A percentile compares a stretch with the other conserved stretches of the same genome.
These are phyloP conservation scores for Scolanthus callimorphus DNA, from an alignment of 92 coral and sea anemone species.

Conservation along the genomic window DNA sequence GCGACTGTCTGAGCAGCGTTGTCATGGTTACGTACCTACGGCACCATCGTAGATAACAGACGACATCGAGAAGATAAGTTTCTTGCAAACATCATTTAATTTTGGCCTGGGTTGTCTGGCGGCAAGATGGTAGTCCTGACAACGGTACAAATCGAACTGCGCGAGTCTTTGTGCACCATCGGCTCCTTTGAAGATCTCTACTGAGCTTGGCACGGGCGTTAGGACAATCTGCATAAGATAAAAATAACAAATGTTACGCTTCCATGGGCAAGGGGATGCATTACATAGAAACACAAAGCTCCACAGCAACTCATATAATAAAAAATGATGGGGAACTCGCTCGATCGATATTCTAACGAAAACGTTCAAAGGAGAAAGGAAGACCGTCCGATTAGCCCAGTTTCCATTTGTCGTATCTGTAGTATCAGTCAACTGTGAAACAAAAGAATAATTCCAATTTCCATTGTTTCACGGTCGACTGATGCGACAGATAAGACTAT, in stretches of 20 bases:
- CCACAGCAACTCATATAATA: too few species aligned
- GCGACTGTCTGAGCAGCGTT: too few species aligned
- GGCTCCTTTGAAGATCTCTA: slow-evolving; percentile 81
- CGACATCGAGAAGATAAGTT: slow-evolving; percentile 75
- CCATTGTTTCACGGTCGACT: too few species aligned
- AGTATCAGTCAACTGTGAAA: too few species aligned
- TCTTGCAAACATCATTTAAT: slow-evolving; percentile 67
- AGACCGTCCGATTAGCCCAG: too few species aligned
- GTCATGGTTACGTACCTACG: slow-evolving; percentile 77
- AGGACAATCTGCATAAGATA: slow-evolving; percentile 56
- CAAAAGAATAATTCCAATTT: too few species aligned
- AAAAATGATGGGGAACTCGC: too few species aligned
- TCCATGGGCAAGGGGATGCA: too few species aligned
- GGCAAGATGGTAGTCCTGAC: slow-evolving; percentile 48
- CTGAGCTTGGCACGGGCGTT: slow-evolving; percentile 57
- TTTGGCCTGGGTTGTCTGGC: slow-evolving; percentile 58
- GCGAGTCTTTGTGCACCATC: slow-evolving; percentile 54
- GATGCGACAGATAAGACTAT: too few species aligned
- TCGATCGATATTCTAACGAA: too few species aligned
- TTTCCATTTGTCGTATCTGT: too few species aligned
- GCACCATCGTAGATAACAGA: slow-evolving; percentile 92
- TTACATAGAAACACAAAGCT: not conserved
- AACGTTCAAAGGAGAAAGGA: too few species aligned
- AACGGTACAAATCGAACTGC: slow-evolving; percentile 51
- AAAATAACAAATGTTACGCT: not conserved